phyloP scores from a whole-genome alignment of 2,888 invertebrate genomes.

The Rhagonycha lutea region DNA sequence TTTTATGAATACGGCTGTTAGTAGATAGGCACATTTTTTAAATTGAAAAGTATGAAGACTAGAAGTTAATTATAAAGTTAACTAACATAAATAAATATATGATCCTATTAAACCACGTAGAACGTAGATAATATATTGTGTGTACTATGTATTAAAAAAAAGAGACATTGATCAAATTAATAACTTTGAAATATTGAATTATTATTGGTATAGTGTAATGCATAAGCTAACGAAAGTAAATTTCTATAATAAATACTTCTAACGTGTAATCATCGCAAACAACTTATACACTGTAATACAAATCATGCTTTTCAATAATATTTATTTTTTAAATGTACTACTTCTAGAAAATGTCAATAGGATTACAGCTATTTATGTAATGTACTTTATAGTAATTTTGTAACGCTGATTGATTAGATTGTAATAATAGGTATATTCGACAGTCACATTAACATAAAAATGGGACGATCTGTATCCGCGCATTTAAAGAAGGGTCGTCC shows the following conservation, averaged over 20 bases:
- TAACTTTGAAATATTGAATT: background rate
- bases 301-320: background rate
- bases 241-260: background rate
- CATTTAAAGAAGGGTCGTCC: background rate
- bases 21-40: too few relatives aligned
- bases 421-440: conserved; percentile 33
- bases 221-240: background rate
- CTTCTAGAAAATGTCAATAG: conserved; percentile 8
- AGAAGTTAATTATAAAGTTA: too few relatives aligned
- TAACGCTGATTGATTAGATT: conserved; percentile 36
- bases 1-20: too few relatives aligned
- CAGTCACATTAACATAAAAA: background rate
- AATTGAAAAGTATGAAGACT: too few relatives aligned
- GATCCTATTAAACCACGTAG: too few relatives aligned
- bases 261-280: background rate
- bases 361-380: conserved; percentile 18
- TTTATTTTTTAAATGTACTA: background rate
- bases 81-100: too few relatives aligned
- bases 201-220: background rate
- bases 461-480: background rate
- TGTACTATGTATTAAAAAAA: background rate
- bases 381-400: conserved; percentile 7
- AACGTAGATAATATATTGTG: too few relatives aligned
- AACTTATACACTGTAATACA: background rate
- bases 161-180: background rate